Base-by-base conservation (phyloP, 2,797 vertebrate species). In the Peromyscus nudipes region DNA sequence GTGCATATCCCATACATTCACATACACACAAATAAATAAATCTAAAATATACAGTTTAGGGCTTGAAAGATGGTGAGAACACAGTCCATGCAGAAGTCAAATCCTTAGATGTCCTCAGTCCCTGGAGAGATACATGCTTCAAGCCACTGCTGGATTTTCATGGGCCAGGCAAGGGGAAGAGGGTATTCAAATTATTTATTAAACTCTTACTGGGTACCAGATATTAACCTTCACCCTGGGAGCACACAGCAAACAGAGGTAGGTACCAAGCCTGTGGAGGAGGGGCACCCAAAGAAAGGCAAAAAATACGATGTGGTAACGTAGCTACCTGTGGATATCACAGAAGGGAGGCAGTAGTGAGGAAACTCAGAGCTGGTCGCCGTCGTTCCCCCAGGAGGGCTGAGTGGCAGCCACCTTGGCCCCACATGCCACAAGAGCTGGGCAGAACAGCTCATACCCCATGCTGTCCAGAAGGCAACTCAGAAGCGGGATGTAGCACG, bases 261-360 rank as follows among this genome's bases (percentile, higher is more conserved):
- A 34, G 52, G 75, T 1, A 11, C 13, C 8, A 6, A n/a, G 11
- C 86, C 37, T 11, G n/a, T 46, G 37, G 12, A 7, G 16, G 55
- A 80, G 43, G 17, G 6, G 12, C 10, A 31, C 1, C 52, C 27
- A 11, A 23, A 27, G 40, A 91, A 75, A 34, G 19, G 27, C 55
- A 52, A 75, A 84, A 49, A 17, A 40, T 9, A 29, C 16, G n/a
- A 71, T 7, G 4, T 31, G 0, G 34, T 11, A 34, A n/a, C 27
- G 6, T n/a, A 0, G 11, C 25, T 11, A 27, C 23, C 6, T 0
- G 5, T 2, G 43, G 25, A 14, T 46, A 64, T 8, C 1, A 7
- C 57, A 77, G 49, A 40, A 55, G 40, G 6, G 21, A 17, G 31
- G 16, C 34, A 52, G 27, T 10, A 40, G 80, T 2, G 49, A 52